Percentiles rank a stretch among this genome's conserved stretches.
phyloP scores from a whole-genome alignment of 2,113 vertebrate genomes.

The Hypomesus transpacificus region DNA sequence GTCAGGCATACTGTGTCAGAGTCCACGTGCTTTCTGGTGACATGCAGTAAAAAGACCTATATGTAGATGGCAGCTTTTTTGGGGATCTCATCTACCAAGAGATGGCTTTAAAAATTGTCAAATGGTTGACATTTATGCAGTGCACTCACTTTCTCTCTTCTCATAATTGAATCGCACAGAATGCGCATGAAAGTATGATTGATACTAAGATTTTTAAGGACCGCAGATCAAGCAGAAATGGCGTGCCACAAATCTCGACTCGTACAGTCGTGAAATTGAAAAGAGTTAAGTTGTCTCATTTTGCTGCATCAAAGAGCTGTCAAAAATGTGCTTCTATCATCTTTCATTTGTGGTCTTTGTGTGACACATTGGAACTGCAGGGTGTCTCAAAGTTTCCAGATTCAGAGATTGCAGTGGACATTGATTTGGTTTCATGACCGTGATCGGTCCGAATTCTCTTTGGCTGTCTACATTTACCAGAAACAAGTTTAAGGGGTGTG shows the following conservation, averaged over 20 bases:
- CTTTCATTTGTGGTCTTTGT: background rate
- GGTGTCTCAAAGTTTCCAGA: too few relatives aligned
- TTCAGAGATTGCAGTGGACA: too few relatives aligned
- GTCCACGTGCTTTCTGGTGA: background rate
- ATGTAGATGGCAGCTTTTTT: background rate
- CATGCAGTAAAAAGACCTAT: background rate
- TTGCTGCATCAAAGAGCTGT: constrained; percentile 35
- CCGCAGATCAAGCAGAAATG: constrained; percentile 26
- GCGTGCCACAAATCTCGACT: constrained; percentile 24
- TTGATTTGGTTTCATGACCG: too few relatives aligned
- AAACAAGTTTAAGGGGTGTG: too few relatives aligned
- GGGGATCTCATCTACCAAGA: background rate
- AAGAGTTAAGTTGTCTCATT: constrained; percentile 15
- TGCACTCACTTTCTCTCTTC: background rate
- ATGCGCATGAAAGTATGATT: constrained; percentile 20
- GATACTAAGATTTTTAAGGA: constrained; percentile 39
- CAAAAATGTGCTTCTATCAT: constrained; percentile 23
- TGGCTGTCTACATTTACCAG: too few relatives aligned
- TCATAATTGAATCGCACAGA: constrained; percentile 2
- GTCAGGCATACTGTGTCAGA: too few relatives aligned
- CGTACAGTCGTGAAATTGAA: constrained; percentile 28
- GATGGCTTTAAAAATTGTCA: background rate
- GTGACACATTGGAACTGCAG: background rate
- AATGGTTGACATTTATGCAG: background rate
- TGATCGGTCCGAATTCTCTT: too few relatives aligned